These are phyloP conservation scores for Microdon myrmicae DNA, from an alignment of 2,888 invertebrate genomes.

Conservation along the genomic window DNA sequence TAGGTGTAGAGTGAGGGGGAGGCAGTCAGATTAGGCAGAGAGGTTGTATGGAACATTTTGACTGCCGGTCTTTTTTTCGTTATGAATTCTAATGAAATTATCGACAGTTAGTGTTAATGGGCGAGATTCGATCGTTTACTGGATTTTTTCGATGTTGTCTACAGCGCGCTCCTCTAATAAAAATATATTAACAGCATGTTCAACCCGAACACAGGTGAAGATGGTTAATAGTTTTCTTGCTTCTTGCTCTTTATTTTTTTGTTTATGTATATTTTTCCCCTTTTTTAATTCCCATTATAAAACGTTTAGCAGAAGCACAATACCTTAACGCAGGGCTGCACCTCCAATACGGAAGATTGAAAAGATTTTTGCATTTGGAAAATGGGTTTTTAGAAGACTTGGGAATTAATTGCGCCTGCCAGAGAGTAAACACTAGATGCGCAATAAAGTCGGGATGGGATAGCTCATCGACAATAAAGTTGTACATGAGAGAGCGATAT, in stretches of 20 bases:
- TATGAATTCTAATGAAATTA: constrained; percentile 46
- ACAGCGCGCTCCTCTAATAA: constrained; percentile 33
- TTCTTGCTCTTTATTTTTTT: too few relatives aligned
- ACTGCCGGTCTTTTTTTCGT: constrained; percentile 21
- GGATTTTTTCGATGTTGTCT: constrained; percentile 24
- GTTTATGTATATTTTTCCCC: too few relatives aligned
- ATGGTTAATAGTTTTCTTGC: constrained; percentile 36
- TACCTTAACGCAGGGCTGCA: too few relatives aligned
- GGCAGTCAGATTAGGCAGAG: too few relatives aligned
- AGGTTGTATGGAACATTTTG: constrained; percentile 32
- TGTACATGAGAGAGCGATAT: constrained; percentile 28
- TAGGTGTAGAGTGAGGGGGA: constrained; percentile 20
- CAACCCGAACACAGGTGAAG: constrained; percentile 38
- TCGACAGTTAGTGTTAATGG: constrained; percentile 43
- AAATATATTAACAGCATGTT: constrained; percentile 38
- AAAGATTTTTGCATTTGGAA: neutral
- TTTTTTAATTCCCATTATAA: too few relatives aligned
- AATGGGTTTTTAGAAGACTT: constrained; percentile 25
- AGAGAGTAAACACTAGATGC: constrained; percentile 41
- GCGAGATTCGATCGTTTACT: constrained; percentile 42
- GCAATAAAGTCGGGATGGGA: constrained; percentile 48
- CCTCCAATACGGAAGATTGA: neutral
- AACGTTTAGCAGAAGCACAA: too few relatives aligned
- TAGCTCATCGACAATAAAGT: constrained; percentile 47
- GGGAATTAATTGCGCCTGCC: constrained; percentile 49